phyloP scores from a whole-genome alignment of 2,888 invertebrate species.

The Meteorus cinctellus region DNA sequence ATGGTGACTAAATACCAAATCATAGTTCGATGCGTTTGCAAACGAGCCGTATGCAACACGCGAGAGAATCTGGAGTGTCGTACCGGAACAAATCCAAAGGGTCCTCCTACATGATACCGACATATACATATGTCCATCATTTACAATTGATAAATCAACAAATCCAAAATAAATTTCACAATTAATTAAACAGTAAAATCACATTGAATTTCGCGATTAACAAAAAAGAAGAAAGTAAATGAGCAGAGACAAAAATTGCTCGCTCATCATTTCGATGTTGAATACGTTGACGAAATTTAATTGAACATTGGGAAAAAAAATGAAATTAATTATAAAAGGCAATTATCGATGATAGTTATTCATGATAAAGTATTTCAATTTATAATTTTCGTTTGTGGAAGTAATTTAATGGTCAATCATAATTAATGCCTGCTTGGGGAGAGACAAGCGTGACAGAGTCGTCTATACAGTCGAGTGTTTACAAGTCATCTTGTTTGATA shows the following conservation, averaged over 20 bases:
- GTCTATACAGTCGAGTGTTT: too few relatives aligned
- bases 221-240: neutral
- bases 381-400: neutral
- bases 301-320: neutral
- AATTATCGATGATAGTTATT: constrained; percentile 1
- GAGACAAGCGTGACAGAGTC: too few relatives aligned
- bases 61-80: constrained; percentile 41
- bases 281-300: neutral
- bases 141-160: constrained; percentile 2
- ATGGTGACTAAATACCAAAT: constrained; percentile 71
- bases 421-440: neutral
- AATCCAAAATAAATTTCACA: constrained; percentile 5
- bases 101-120: neutral
- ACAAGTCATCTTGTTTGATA: too few relatives aligned
- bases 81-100: constrained; percentile 36
- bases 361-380: neutral
- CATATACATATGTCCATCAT: neutral
- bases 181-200: neutral
- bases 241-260: neutral
- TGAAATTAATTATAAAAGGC: neutral
- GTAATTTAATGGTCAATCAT: neutral
- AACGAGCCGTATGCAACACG: constrained; percentile 53
- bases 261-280: neutral
- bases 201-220: neutral
- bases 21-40: constrained; percentile 67